phyloP scores from a whole-genome alignment of 2,113 vertebrate species.

The Acrocephalus kingi region DNA sequence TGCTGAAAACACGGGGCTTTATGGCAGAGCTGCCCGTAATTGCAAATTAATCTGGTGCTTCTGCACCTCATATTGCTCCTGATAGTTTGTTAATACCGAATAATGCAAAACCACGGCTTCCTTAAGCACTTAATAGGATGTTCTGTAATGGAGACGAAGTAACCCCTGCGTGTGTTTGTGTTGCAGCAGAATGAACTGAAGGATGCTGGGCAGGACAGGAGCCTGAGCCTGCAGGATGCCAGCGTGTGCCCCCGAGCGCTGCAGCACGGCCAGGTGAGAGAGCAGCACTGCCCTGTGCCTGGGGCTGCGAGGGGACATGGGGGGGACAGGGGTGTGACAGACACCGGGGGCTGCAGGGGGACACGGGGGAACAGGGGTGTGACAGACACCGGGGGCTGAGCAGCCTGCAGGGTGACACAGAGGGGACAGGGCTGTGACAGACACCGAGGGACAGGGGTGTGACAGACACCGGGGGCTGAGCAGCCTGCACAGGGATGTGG shows the following conservation, averaged over 20 bases:
- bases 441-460: too few relatives aligned
- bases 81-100: constrained; percentile 6
- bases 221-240: constrained; percentile 79
- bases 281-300: background rate
- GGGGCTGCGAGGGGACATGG: too few relatives aligned
- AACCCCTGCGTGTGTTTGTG: background rate
- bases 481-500: too few relatives aligned
- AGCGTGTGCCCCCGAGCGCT: constrained; percentile 69
- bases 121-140: background rate
- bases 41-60: background rate
- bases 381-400: too few relatives aligned
- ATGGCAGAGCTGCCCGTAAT: background rate
- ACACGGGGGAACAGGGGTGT: too few relatives aligned
- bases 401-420: too few relatives aligned
- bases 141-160: background rate
- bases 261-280: constrained; percentile 83
- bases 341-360: too few relatives aligned
- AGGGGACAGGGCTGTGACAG: too few relatives aligned
- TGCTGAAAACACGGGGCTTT: background rate
- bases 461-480: too few relatives aligned
- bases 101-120: background rate
- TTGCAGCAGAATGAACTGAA: constrained; percentile 85
- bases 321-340: too few relatives aligned
- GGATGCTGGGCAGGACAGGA: constrained; percentile 77
- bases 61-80: background rate